Evolutionary conservation across 2,888 invertebrate genomes (phyloP).

Genomic region (Mesochorus sp.): DNA sequence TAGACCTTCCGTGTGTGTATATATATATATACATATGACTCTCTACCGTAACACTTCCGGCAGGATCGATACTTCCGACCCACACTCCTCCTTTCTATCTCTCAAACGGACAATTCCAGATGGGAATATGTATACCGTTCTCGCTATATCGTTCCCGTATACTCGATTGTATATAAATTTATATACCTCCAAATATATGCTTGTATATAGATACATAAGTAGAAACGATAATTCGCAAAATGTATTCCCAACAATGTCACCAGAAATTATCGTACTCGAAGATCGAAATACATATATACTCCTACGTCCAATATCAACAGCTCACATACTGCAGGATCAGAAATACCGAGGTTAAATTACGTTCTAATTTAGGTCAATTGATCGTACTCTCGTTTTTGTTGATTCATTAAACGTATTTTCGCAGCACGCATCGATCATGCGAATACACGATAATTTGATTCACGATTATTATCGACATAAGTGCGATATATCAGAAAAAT

Average conservation of each 20-base stretch:
- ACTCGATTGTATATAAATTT: neutral
- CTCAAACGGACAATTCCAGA: slow-evolving; percentile 25
- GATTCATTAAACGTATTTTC: neutral
- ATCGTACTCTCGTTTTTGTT: neutral
- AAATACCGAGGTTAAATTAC: neutral
- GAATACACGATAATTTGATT: too few species aligned
- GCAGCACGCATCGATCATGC: too few species aligned
- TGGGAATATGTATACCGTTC: slow-evolving; percentile 20
- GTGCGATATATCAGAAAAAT: too few species aligned
- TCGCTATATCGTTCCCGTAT: slow-evolving; percentile 12
- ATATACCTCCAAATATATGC: neutral
- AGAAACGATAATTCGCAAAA: slow-evolving; percentile 11
- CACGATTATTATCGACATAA: too few species aligned
- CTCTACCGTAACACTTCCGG: slow-evolving; percentile 46
- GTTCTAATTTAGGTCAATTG: slow-evolving; percentile 7
- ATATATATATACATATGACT: neutral
- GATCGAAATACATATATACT: neutral
- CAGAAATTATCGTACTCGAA: slow-evolving; percentile 18
- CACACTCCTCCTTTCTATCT: neutral
- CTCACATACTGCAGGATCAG: neutral
- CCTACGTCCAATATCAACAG: neutral
- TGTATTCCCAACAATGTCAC: slow-evolving; percentile 10
- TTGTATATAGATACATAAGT: neutral
- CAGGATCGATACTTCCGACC: slow-evolving; percentile 55
- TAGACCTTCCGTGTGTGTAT: neutral